Conservation (phyloP, 1,140 invertebrate genomes). For the Tyrophagus putrescentiae region DNA sequence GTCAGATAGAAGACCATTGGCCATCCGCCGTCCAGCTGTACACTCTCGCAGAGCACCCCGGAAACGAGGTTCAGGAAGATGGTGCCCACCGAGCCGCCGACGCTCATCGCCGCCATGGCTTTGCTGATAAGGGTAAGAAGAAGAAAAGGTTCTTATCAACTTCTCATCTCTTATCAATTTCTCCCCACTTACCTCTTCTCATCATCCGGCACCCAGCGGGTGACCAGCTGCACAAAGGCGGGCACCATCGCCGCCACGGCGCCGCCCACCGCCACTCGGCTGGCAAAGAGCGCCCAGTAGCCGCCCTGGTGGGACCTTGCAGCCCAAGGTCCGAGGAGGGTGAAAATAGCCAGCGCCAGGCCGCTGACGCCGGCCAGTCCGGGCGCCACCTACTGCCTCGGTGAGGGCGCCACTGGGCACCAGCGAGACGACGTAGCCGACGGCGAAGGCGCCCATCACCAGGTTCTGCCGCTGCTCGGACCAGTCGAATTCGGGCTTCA, state of each 20-base stretch:
- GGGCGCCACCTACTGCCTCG: background rate
- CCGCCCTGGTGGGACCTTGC: background rate
- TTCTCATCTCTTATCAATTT: too few species aligned
- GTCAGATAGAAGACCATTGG: background rate
- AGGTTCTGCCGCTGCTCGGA: background rate
- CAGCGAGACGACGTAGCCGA: background rate
- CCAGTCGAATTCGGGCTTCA: background rate
- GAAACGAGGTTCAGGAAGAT: background rate
- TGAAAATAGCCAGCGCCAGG: background rate
- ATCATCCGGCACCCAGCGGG: background rate
- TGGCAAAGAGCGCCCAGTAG: background rate
- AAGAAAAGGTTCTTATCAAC: too few species aligned
- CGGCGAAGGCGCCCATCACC: background rate
- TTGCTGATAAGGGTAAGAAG: too few species aligned
- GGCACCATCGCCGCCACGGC: background rate
- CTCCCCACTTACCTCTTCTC: too few species aligned
- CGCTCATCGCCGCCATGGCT: background rate
- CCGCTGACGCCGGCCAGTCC: background rate
- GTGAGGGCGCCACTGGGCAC: background rate
- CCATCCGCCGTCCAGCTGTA: background rate
- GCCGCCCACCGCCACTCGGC: background rate
- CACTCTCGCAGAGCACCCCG: background rate
- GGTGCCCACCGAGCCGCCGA: background rate
- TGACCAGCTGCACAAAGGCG: background rate
- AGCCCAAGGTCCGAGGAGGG: background rate